These are phyloP conservation scores for Leptonema lineaticorne DNA, from an alignment of 1,140 invertebrate genomes.

Conservation along the genomic window DNA sequence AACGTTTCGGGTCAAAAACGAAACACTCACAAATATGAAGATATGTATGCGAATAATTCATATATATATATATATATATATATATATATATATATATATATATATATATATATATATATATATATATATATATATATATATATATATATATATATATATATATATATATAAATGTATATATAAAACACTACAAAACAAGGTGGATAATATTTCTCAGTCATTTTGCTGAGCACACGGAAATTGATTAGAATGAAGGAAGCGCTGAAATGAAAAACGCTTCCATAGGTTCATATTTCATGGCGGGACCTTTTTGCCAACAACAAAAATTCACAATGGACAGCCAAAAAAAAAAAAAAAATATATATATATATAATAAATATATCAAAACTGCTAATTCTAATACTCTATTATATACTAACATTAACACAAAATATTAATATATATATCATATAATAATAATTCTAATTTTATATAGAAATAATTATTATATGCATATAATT, in stretches of 20 bases:
- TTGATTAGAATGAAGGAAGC: constrained; percentile 41
- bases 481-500: no score
- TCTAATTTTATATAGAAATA: no score
- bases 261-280: constrained; percentile 39
- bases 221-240: constrained; percentile 41
- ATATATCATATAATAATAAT: no score
- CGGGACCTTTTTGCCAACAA: constrained; percentile 24
- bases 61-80: no score
- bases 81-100: no score
- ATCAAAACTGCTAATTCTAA: no score
- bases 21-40: background rate
- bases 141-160: no score
- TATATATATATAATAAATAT: no score
- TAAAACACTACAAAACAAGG: constrained; percentile 18
- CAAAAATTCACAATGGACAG: constrained; percentile 23
- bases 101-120: no score
- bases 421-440: no score
- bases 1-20: constrained; percentile 9
- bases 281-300: constrained; percentile 35
- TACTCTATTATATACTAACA: no score
- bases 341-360: constrained; percentile 4
- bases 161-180: background rate
- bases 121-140: no score
- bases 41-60: background rate
- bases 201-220: constrained; percentile 38